Evolutionary conservation across 2,888 invertebrate genomes (phyloP).

Genomic region (Limnephilus lunatus): DNA sequence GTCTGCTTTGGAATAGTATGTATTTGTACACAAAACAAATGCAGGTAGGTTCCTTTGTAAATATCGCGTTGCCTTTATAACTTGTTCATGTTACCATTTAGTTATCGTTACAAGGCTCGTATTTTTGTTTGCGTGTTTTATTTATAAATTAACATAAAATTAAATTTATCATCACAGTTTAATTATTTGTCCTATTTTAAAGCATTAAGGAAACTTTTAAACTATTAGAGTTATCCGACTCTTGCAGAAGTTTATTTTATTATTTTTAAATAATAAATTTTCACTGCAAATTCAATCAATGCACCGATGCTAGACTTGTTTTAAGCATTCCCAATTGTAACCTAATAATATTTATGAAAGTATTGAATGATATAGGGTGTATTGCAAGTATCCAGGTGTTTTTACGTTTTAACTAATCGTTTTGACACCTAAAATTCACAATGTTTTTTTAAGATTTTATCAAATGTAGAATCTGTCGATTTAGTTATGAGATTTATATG

Average conservation of each 20-base stretch:
- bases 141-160: slow-evolving; percentile 2
- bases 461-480: not conserved
- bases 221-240: not conserved
- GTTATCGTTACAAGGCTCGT: not conserved
- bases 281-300: not conserved
- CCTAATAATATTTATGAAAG: not conserved
- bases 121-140: not conserved
- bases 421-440: not conserved
- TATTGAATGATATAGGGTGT: too few relatives aligned
- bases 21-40: not conserved
- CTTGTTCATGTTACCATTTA: not conserved
- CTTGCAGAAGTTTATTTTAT: not conserved
- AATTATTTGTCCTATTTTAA: not conserved
- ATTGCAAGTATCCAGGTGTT: not conserved
- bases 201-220: not conserved
- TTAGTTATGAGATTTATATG: not conserved
- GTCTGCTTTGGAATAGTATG: too few relatives aligned
- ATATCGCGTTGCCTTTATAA: not conserved
- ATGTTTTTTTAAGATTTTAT: not conserved
- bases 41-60: not conserved
- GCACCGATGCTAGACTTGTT: not conserved
- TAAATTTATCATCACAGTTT: not conserved
- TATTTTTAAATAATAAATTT: not conserved
- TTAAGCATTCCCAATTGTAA: not conserved
- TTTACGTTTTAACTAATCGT: not conserved